These are phyloP conservation scores for Porites lutea DNA, from an alignment of 64 coral and sea anemone species.

Conservation along the genomic window DNA sequence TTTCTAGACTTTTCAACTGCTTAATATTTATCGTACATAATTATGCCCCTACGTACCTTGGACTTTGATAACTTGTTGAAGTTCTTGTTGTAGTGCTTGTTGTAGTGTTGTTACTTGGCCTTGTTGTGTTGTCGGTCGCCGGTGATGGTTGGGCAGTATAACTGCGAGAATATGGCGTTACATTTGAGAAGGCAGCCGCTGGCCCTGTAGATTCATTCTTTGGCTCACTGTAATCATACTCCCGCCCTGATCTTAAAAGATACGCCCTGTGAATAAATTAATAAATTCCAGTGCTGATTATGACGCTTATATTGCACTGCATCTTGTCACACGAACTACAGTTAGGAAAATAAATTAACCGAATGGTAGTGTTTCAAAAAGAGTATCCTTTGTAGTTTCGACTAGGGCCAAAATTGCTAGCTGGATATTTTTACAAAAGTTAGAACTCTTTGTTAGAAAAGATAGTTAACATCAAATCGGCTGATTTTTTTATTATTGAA, in stretches of 20 bases:
- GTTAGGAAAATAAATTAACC: no score
- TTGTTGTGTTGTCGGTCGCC: neutral
- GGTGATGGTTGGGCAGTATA: neutral
- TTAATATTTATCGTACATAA: neutral
- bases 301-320: no score
- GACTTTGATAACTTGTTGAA: neutral
- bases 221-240: no score
- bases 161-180: neutral
- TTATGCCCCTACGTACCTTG: neutral
- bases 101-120: neutral
- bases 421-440: no score
- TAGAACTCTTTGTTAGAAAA: no score
- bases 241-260: neutral
- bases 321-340: no score
- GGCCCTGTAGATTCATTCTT: neutral
- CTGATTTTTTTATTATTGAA: no score
- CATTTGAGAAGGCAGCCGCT: neutral
- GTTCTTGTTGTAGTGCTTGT: neutral
- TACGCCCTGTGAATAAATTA: neutral
- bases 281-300: no score
- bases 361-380: no score
- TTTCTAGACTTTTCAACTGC: neutral
- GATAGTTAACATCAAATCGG: no score
- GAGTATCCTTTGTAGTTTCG: no score
- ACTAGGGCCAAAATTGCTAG: no score